Evolutionary conservation across 2,113 vertebrate species (phyloP).

Genomic region (Fregata magnificens): DNA sequence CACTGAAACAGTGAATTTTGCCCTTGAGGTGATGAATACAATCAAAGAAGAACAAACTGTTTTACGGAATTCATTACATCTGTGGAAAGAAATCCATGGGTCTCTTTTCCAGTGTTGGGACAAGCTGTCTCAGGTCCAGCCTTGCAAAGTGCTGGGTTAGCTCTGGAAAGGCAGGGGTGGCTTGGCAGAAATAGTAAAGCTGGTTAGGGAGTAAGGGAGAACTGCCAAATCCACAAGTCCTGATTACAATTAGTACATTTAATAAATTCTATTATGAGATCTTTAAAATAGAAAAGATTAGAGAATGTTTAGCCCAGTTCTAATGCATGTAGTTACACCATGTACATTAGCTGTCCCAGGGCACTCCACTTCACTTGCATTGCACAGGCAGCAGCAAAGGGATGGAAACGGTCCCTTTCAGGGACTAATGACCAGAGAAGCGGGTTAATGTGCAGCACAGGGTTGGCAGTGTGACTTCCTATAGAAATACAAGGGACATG

Average conservation of each 20-base stretch:
- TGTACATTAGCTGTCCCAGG: background rate
- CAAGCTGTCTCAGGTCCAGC: background rate
- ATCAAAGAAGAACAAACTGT: background rate
- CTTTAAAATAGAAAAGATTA: background rate
- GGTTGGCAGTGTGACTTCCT: background rate
- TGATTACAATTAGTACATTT: constrained; percentile 20
- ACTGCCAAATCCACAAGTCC: background rate
- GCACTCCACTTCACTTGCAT: background rate
- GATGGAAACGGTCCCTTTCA: background rate
- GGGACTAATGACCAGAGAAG: background rate
- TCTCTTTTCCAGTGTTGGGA: background rate
- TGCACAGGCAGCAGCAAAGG: background rate
- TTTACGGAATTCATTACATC: background rate
- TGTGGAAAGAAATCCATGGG: background rate
- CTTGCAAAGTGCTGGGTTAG: background rate
- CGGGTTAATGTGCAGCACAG: background rate
- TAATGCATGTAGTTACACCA: background rate
- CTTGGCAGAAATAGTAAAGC: background rate
- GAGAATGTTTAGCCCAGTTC: background rate
- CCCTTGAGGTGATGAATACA: background rate
- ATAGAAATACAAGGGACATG: background rate
- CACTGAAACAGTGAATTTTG: background rate
- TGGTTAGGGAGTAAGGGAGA: background rate
- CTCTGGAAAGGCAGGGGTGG: background rate
- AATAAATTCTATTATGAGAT: background rate